These are phyloP conservation scores for Sialia sialis DNA, from an alignment of 2,113 vertebrate genomes.

Conservation along the genomic window DNA sequence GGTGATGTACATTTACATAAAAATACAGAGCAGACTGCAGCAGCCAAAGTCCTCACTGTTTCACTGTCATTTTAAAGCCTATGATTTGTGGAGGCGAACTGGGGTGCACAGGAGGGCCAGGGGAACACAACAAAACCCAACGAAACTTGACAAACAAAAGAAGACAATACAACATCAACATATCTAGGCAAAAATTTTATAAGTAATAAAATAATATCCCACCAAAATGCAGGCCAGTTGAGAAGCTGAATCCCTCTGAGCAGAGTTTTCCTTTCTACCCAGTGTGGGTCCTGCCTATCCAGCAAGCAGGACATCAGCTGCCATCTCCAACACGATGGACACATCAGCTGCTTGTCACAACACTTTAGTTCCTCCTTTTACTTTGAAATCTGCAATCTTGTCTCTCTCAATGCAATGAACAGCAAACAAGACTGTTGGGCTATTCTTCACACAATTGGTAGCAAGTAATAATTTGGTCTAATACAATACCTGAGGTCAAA, in stretches of 20 bases:
- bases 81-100: not conserved
- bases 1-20: not conserved
- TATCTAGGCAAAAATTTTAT: not conserved
- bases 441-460: not conserved
- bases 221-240: not conserved
- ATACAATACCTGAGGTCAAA: not conserved
- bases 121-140: not conserved
- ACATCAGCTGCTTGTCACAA: not conserved
- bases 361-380: not conserved
- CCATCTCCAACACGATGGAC: fast-evolving
- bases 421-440: not conserved
- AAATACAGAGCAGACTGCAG: not conserved
- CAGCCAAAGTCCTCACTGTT: not conserved
- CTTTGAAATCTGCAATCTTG: not conserved
- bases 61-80: not conserved
- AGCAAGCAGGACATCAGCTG: not conserved
- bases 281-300: not conserved
- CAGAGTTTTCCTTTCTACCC: not conserved
- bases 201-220: not conserved
- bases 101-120: not conserved
- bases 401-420: not conserved
- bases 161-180: not conserved
- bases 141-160: not conserved
- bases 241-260: not conserved
- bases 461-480: not conserved